Evolutionary conservation across 2,113 vertebrate genomes (phyloP), one percentile per base, ranked within the genome.

Genomic region (Prolemur simus): DNA sequence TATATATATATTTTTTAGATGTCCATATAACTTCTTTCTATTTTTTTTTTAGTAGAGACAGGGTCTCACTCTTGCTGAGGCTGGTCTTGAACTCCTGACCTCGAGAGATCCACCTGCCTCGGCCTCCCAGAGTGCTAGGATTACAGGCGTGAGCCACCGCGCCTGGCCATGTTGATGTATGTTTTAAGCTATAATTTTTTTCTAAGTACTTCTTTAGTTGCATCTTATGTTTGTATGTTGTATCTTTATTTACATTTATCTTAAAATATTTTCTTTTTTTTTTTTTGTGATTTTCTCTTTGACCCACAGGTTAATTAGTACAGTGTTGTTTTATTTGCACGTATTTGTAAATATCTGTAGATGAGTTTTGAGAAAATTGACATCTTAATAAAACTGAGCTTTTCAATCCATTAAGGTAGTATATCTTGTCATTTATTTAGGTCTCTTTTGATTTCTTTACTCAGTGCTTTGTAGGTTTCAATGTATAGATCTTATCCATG

Each of bases 381-480:
- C 27, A 66, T 87, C 68, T 68, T 90, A 93, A 83, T 21, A 86
- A 89, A 80, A 42, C 8, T 86, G 74, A 82, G 32, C 25, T n/a
- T 60, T 82, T 27, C 11, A 52, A 32, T 47, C 14, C 52, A 47
- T 76, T 93, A 96, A 82, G 34, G 23, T 73, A 45, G 8, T 25
- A 49, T 29, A 34, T 49, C 12, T 80, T 27, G 71, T 27, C 23
- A 66, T 68, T 58, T 85, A 85, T 80, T 94, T 92, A 73, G 32
- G 37, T 58, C 21, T 27, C 58, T 10, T 58, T 85, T 89, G 6
- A 69, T 76, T 95, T 74, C 39, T 82, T 93, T 37, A 8, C 69
- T 80, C n/a, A 87, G 34, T 74, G 15, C 89, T 93, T 93, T 89
- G 14, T 81, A 89, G 49, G 45, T 86, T 93, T 89, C 42, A 89